Evolutionary conservation across 2,797 vertebrate species (phyloP).

Genomic region (Rhabdomys pumilio): DNA sequence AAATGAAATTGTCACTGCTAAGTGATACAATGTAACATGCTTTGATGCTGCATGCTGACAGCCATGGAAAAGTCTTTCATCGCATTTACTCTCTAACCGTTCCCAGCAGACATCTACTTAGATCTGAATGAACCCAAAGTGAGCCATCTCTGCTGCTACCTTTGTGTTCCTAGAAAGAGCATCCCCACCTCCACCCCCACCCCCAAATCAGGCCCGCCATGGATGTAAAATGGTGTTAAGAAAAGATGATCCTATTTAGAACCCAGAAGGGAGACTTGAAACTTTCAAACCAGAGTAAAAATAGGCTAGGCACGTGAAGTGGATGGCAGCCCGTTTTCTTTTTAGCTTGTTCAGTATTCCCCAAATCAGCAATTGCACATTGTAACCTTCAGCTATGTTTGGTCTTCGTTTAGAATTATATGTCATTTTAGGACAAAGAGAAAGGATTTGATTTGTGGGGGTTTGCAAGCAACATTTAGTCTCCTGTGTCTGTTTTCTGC

Average conservation of each 20-base stretch:
- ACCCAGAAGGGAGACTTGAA: conserved; percentile 65
- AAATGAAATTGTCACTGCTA: conserved; percentile 90
- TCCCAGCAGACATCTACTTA: conserved; percentile 86
- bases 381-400: not conserved
- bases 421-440: conserved; percentile 71
- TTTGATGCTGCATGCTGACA: conserved; percentile 88
- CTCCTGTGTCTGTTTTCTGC: conserved; percentile 69
- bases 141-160: conserved; percentile 83
- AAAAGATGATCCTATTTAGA: conserved; percentile 19
- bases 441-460: conserved; percentile 49
- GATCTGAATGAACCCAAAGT: conserved; percentile 88
- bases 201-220: not conserved
- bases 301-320: conserved; percentile 14
- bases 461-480: conserved; percentile 65
- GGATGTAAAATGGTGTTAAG: conserved; percentile 20
- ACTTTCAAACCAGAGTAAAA: conserved; percentile 67
- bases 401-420: conserved; percentile 44
- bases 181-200: not conserved
- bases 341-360: conserved; percentile 22
- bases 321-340: conserved; percentile 2
- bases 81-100: conserved; percentile 89
- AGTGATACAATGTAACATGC: conserved; percentile 87
- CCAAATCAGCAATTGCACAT: conserved; percentile 4
- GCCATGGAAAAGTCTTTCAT: conserved; percentile 91
- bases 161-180: conserved; percentile 81